Conservation (phyloP, 2,888 invertebrate genomes). For the Drosophila testacea region DNA sequence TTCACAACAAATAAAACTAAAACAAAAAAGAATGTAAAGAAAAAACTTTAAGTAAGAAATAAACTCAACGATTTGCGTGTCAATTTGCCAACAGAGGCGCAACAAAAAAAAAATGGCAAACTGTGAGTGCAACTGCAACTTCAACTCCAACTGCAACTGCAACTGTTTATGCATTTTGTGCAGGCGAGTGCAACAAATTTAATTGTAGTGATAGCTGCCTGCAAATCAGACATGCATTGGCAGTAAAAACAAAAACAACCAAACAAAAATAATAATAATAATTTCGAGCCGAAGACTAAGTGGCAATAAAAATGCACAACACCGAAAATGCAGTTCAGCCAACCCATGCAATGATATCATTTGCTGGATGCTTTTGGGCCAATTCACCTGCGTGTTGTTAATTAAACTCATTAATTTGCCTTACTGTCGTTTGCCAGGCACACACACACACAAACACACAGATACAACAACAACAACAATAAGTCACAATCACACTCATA, state of each 20-base stretch:
- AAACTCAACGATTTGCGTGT: constrained; percentile 73
- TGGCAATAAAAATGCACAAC: constrained; percentile 76
- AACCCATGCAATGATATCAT: constrained; percentile 66
- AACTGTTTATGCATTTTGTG: constrained; percentile 80
- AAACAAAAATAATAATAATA: constrained; percentile 26
- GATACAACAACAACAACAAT: constrained; percentile 15
- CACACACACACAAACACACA: constrained; percentile 17
- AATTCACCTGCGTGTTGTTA: constrained; percentile 68
- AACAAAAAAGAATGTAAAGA: not conserved
- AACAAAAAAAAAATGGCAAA: constrained; percentile 19
- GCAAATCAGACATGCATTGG: constrained; percentile 73
- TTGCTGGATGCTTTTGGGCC: constrained; percentile 46
- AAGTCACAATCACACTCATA: constrained; percentile 26
- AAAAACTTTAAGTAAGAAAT: constrained; percentile 13
- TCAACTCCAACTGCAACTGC: constrained; percentile 28
- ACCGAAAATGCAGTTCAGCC: constrained; percentile 55
- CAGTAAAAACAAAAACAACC: constrained; percentile 61
- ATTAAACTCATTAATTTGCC: constrained; percentile 73
- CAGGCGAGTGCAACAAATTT: constrained; percentile 81
- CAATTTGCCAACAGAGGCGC: constrained; percentile 66
- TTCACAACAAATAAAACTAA: not conserved
- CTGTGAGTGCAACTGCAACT: constrained; percentile 30
- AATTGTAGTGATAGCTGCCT: constrained; percentile 72
- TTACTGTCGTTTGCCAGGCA: constrained; percentile 60
- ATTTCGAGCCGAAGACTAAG: constrained; percentile 60